Conservation (phyloP, 2,797 vertebrate species). For the Bovichtus variegatus region DNA sequence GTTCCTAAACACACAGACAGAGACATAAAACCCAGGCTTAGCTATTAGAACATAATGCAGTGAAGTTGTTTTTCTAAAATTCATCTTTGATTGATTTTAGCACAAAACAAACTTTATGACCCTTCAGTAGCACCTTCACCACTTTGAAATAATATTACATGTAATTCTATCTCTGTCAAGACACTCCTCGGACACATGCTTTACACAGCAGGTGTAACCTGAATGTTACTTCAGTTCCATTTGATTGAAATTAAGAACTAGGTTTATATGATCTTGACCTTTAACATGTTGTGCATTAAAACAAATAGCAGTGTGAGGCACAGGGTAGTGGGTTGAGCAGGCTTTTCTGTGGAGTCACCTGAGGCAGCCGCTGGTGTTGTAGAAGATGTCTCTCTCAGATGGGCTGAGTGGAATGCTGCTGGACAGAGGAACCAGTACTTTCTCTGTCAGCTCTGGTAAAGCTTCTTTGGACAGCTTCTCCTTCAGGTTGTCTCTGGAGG, state of each 20-base stretch:
- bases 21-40: background rate
- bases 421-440: conserved; percentile 91
- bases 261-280: background rate
- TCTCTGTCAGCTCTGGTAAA: conserved; percentile 89
- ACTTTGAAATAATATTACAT: background rate
- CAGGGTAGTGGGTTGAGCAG: accelerated
- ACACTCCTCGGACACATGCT: background rate
- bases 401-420: conserved; percentile 87
- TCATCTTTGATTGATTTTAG: background rate
- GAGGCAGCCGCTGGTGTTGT: conserved; percentile 95
- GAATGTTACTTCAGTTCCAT: background rate
- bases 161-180: background rate
- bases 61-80: background rate
- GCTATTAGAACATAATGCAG: background rate
- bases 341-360: conserved; percentile 81
- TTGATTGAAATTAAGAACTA: background rate
- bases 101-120: background rate
- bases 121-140: background rate
- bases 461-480: conserved; percentile 92
- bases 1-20: conserved; percentile 83
- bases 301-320: too few species aligned
- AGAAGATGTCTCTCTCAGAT: conserved; percentile 93
- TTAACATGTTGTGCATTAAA: background rate
- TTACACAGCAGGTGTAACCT: background rate
- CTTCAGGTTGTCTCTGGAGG: conserved; percentile 96